Evolutionary conservation across 2,888 invertebrate genomes (phyloP).

Genomic region (Quadroppia sp.): DNA sequence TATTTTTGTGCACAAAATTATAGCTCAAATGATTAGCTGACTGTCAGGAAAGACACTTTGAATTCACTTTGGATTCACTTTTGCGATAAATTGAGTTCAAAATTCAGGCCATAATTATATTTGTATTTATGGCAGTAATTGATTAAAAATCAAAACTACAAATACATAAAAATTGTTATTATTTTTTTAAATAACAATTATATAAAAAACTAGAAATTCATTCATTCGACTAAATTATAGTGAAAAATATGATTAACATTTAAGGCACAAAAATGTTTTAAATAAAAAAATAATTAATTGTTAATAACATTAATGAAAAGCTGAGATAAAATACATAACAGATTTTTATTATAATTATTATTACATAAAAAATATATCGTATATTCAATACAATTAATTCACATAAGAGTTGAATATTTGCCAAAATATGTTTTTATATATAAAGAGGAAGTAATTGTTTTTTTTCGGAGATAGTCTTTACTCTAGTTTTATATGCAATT

Average conservation of each 20-base stretch:
- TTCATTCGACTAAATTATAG: neutral
- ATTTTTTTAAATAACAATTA: neutral
- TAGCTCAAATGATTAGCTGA: neutral
- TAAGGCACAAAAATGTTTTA: neutral
- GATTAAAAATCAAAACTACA: too few species aligned
- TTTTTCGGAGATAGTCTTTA: neutral
- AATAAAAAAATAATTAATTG: neutral
- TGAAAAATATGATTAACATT: neutral
- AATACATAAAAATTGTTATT: too few species aligned
- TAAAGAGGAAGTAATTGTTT: neutral
- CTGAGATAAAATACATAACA: neutral
- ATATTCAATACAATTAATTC: neutral
- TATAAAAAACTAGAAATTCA: neutral
- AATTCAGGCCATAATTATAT: too few species aligned
- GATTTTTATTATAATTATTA: neutral
- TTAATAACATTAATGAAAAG: neutral
- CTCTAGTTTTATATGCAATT: neutral
- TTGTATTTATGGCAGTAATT: too few species aligned
- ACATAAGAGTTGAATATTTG: neutral
- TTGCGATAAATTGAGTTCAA: too few species aligned
- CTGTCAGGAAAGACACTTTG: neutral
- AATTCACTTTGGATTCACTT: too few species aligned
- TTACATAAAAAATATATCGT: neutral
- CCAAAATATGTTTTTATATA: neutral
- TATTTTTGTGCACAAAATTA: neutral